A percentile compares a stretch with the other conserved stretches of the same genome.
Conservation (phyloP, 2,888 invertebrate species). For the Dryadula phaetusa region DNA sequence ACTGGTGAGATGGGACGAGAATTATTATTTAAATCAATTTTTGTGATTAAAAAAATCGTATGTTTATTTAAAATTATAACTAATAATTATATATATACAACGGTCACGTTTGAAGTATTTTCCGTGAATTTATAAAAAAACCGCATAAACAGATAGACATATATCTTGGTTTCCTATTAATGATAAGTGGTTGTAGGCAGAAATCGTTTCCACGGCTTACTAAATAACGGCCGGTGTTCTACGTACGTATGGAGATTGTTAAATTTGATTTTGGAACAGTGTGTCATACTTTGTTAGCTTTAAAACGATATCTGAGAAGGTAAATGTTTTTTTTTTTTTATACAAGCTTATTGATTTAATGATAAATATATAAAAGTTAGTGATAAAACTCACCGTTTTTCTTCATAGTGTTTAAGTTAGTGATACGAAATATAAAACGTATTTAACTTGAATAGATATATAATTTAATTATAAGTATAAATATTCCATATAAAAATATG, state of each 20-base stretch:
- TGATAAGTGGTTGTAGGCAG: slow-evolving; percentile 35
- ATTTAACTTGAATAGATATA: no score
- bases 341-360: no score
- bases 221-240: slow-evolving; percentile 17
- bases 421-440: no score
- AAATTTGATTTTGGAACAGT: slow-evolving; percentile 37
- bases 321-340: not conserved
- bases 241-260: slow-evolving; percentile 20
- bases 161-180: slow-evolving; percentile 61
- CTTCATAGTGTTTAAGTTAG: no score
- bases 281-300: slow-evolving; percentile 1
- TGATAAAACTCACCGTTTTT: no score
- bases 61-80: no score
- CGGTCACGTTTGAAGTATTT: not conserved
- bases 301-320: not conserved
- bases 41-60: no score
- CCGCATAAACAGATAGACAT: slow-evolving; percentile 42
- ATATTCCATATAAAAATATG: no score
- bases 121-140: slow-evolving; percentile 42
- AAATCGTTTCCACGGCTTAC: not conserved
- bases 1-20: slow-evolving; percentile 39
- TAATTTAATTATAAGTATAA: no score
- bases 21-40: not conserved
- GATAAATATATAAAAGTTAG: no score
- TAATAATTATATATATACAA: not conserved